phyloP scores from a whole-genome alignment of 2,888 invertebrate genomes.

The Harmothoe impar region DNA sequence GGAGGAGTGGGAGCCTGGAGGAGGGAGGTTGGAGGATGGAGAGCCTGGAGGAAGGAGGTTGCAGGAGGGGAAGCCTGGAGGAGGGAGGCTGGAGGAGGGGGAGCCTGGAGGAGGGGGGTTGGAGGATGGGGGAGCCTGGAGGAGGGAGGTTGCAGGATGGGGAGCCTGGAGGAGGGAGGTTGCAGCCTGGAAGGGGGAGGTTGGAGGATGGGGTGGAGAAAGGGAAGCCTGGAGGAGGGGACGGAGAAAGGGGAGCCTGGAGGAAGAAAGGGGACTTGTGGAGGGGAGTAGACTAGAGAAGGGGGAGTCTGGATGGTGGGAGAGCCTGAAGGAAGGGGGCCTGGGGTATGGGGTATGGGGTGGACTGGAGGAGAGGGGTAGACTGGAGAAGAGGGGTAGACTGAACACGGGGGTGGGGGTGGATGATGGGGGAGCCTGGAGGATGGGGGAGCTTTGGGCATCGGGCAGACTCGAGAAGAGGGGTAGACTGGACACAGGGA shows the following conservation, averaged over 20 bases:
- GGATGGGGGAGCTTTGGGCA: not conserved
- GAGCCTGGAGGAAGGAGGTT: not conserved
- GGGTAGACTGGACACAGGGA: not conserved
- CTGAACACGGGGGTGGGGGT: no score
- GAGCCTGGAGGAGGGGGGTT: not conserved
- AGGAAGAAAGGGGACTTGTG: no score
- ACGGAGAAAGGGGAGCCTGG: no score
- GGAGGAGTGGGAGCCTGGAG: not conserved
- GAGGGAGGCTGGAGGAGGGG: not conserved
- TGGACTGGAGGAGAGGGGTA: no score
- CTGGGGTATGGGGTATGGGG: not conserved
- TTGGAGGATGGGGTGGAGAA: no score
- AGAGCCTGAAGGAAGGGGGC: not conserved
- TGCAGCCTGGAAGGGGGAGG: no score
- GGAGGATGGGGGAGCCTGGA: not conserved
- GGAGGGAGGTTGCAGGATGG: no score
- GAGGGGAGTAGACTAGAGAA: not conserved
- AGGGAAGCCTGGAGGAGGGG: no score
- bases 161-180: no score
- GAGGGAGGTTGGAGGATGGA: not conserved
- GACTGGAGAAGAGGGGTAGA: not conserved
- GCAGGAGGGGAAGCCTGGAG: not conserved
- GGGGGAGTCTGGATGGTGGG: not conserved
- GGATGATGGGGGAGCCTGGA: not conserved
- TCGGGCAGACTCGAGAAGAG: not conserved